Percentiles rank a stretch among this genome's conserved stretches.
Evolutionary conservation across 2,888 invertebrate genomes (phyloP).

Genomic region (Ligdia adustata): DNA sequence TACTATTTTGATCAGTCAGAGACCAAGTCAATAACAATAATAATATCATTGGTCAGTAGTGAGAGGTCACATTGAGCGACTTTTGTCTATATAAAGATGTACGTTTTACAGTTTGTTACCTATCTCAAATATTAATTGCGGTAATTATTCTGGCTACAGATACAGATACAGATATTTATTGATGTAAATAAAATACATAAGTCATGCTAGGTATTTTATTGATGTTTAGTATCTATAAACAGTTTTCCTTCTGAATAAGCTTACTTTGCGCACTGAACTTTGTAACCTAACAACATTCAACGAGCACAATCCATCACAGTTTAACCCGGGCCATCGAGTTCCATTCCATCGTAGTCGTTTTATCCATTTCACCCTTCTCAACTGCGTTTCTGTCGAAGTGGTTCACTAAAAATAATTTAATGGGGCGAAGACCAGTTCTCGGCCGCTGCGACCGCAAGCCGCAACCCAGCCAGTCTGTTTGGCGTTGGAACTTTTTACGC

Average conservation of each 20-base stretch:
- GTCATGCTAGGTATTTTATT: too few species aligned
- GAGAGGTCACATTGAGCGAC: not conserved
- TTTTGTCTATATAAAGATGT: too few species aligned
- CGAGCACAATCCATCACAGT: constrained; percentile 4
- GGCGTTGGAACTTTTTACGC: constrained; percentile 37
- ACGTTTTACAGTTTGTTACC: too few species aligned
- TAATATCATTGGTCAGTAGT: too few species aligned
- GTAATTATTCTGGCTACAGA: too few species aligned
- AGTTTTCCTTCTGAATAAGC: too few species aligned
- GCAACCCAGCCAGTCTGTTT: constrained; percentile 39
- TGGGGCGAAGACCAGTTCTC: constrained; percentile 55
- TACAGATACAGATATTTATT: too few species aligned
- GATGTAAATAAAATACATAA: too few species aligned
- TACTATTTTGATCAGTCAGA: too few species aligned
- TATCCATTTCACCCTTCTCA: constrained; percentile 27
- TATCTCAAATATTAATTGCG: too few species aligned
- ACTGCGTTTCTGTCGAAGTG: constrained; percentile 30
- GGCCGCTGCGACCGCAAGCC: constrained; percentile 36
- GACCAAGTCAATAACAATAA: too few species aligned
- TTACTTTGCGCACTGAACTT: not conserved
- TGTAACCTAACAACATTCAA: not conserved
- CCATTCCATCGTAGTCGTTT: constrained; percentile 13
- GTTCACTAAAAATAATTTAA: constrained; percentile 59
- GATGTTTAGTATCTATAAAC: too few species aligned
- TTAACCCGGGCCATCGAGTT: constrained; percentile 3